These are phyloP conservation scores for Thripadectes ignobilis DNA, from an alignment of 2,797 vertebrate species.

Conservation along the genomic window DNA sequence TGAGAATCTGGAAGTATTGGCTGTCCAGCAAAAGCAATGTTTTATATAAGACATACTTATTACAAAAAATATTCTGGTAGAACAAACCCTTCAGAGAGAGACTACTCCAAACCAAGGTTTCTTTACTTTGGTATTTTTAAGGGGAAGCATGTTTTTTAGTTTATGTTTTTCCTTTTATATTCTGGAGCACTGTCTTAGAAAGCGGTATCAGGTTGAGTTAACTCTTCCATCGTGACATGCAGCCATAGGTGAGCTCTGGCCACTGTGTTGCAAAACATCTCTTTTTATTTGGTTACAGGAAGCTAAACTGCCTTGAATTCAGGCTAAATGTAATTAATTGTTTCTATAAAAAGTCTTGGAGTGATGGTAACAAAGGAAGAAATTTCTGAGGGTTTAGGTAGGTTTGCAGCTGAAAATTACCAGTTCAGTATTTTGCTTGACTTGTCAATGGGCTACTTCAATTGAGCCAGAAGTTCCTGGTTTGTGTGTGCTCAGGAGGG, in stretches of 20 bases:
- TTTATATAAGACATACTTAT: not conserved
- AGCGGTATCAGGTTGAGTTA: not conserved
- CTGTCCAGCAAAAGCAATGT: not conserved
- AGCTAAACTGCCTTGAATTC: not conserved
- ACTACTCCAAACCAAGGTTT: not conserved
- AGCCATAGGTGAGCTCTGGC: not conserved
- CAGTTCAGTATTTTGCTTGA: not conserved
- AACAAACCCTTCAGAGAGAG: not conserved
- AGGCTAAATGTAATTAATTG: not conserved
- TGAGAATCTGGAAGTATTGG: not conserved
- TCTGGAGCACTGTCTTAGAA: not conserved
- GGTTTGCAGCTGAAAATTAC: not conserved
- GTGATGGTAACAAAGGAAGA: not conserved
- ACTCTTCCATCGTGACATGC: fast-evolving
- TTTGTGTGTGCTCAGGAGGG: fast-evolving
- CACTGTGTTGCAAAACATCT: not conserved
- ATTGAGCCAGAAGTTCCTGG: not conserved
- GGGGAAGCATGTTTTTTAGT: not conserved
- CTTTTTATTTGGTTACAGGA: not conserved
- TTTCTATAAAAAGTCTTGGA: not conserved
- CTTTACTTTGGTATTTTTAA: not conserved
- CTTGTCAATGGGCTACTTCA: not conserved
- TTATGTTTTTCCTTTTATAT: not conserved
- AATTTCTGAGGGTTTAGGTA: not conserved
- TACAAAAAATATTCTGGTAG: not conserved